A percentile compares a stretch with the other conserved stretches of the same genome.
Evolutionary conservation across 2,113 vertebrate genomes (phyloP).

Genomic region (Donacobius atricapilla): DNA sequence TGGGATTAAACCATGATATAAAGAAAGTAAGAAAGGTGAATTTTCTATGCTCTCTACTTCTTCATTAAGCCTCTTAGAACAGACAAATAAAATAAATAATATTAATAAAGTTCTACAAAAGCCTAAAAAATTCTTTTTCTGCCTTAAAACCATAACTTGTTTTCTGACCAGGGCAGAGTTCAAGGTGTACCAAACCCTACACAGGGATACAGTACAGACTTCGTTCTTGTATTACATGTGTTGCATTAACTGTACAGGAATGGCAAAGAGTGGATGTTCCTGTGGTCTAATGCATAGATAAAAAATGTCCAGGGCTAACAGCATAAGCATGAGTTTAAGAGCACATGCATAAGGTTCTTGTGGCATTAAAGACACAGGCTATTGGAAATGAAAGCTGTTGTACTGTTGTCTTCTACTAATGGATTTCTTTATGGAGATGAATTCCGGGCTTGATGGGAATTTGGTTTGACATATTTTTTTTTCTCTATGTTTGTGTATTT

Average conservation of each 20-base stretch:
- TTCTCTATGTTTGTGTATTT: neutral
- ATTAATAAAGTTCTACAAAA: neutral
- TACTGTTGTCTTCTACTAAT: neutral
- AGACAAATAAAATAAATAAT: neutral
- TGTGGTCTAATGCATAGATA: neutral
- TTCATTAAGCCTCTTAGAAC: neutral
- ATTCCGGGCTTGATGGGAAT: neutral
- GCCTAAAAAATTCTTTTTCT: neutral
- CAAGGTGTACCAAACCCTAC: neutral
- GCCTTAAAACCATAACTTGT: neutral
- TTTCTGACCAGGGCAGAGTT: neutral
- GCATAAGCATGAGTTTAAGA: neutral
- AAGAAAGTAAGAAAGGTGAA: neutral
- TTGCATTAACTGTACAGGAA: neutral
- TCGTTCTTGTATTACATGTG: neutral
- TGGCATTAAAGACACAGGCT: neutral
- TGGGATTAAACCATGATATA: neutral
- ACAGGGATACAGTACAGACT: rapidly evolving
- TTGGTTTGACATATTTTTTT: neutral
- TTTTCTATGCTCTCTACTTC: neutral
- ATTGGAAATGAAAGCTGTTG: neutral
- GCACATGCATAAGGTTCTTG: neutral
- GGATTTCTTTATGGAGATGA: neutral
- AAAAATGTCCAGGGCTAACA: neutral
- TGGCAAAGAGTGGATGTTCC: neutral